phyloP scores from a whole-genome alignment of 2,888 invertebrate species.

The Drosophila nigritarsus region DNA sequence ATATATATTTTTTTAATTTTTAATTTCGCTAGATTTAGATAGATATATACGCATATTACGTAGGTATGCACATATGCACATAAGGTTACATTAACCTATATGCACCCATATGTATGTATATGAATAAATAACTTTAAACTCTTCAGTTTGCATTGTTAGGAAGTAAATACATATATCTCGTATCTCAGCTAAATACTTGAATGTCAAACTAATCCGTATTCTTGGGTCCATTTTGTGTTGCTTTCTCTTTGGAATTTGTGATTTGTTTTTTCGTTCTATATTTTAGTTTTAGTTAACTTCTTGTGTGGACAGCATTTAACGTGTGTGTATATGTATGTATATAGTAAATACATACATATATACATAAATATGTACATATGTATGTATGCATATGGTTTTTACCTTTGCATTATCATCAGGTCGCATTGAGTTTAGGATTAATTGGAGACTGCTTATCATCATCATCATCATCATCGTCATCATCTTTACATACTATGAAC shows the following conservation, averaged over 20 bases:
- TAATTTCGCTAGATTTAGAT: slow-evolving; percentile 10
- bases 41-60: not conserved
- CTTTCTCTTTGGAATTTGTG: slow-evolving; percentile 20
- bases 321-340: slow-evolving; percentile 14
- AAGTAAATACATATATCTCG: slow-evolving; percentile 33
- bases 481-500: slow-evolving; percentile 31
- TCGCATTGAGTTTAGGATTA: slow-evolving; percentile 73
- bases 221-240: slow-evolving; percentile 35
- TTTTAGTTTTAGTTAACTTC: slow-evolving; percentile 50
- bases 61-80: slow-evolving; percentile 3
- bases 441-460: slow-evolving; percentile 21
- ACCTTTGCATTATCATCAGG: slow-evolving; percentile 55
- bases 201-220: slow-evolving; percentile 21
- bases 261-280: slow-evolving; percentile 8
- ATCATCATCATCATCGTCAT: slow-evolving; percentile 8
- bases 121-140: slow-evolving; percentile 26
- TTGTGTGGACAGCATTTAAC: slow-evolving; percentile 60
- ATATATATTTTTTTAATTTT: not conserved
- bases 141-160: slow-evolving; percentile 31
- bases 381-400: slow-evolving; percentile 15
- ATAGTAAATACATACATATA: slow-evolving; percentile 7
- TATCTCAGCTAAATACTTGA: slow-evolving; percentile 31
- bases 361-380: slow-evolving; percentile 17
- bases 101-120: slow-evolving; percentile 7
- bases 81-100: not conserved